A percentile compares a stretch with the other conserved stretches of the same genome.
phyloP scores from a whole-genome alignment of 2,113 vertebrate species.

The Empidonax alnorum region DNA sequence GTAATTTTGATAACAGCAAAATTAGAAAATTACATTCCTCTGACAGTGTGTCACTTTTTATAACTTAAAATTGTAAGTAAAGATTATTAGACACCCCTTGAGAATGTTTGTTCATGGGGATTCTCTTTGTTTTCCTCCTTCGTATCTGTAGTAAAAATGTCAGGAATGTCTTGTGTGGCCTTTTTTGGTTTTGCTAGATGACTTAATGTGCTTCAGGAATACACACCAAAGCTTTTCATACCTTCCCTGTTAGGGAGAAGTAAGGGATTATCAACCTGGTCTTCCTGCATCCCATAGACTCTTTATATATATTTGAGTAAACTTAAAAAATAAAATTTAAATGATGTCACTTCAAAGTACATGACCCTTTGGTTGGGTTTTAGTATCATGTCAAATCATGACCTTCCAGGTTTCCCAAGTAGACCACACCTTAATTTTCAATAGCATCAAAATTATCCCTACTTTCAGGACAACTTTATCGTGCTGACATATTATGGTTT shows the following conservation, averaged over 20 bases:
- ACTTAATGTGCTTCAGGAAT: not conserved
- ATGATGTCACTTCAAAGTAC: not conserved
- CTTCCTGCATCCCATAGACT: not conserved
- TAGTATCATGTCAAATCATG: not conserved
- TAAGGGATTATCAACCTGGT: not conserved
- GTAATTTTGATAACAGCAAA: not conserved
- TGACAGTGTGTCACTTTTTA: not conserved
- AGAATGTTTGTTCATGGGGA: not conserved
- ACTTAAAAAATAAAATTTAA: not conserved
- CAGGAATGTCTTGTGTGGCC: not conserved
- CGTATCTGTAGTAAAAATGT: not conserved
- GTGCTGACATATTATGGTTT: not conserved
- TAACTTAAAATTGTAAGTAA: not conserved
- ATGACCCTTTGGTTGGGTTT: not conserved
- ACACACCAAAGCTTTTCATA: not conserved
- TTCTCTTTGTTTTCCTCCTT: not conserved
- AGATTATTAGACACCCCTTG: not conserved
- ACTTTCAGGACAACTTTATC: not conserved
- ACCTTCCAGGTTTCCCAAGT: not conserved
- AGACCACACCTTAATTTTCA: not conserved
- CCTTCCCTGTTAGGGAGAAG: not conserved
- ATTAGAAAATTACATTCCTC: not conserved
- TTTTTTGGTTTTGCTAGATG: not conserved
- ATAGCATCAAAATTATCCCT: not conserved
- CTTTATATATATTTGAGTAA: not conserved